phyloP scores from a whole-genome alignment of 2,797 vertebrate species.

The Phataginus tricuspis region DNA sequence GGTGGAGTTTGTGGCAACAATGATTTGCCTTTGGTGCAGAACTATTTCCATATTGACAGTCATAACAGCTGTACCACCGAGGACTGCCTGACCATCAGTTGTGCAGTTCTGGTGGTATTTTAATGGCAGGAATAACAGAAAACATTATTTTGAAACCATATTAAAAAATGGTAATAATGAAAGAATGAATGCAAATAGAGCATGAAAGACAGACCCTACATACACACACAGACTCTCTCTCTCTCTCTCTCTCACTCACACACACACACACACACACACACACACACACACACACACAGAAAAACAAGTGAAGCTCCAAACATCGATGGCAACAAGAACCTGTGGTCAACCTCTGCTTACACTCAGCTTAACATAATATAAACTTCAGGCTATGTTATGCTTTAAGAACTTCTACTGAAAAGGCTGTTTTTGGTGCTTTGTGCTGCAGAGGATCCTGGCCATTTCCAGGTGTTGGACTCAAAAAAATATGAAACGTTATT shows the following conservation, averaged over 20 bases:
- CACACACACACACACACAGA: not conserved
- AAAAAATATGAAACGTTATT: constrained; percentile 53
- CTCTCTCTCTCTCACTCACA: too few species aligned
- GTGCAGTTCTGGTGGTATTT: not conserved
- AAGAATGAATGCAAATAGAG: not conserved
- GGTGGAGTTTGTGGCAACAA: not conserved
- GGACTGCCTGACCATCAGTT: not conserved
- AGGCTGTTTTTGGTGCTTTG: not conserved
- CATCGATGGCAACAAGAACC: not conserved
- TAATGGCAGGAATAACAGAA: not conserved
- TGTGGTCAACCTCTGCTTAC: not conserved
- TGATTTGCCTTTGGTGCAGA: not conserved
- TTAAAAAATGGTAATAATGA: not conserved
- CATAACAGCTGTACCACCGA: not conserved
- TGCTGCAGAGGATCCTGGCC: not conserved
- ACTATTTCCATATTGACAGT: not conserved
- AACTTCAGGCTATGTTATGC: not conserved
- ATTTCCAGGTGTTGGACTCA: not conserved
- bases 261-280: not conserved
- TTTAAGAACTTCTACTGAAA: constrained; percentile 41
- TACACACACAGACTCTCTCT: not conserved
- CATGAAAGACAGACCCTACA: not conserved
- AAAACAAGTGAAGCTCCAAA: not conserved
- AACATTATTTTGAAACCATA: not conserved
- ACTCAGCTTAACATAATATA: not conserved